Evolutionary conservation across 2,113 vertebrate species (phyloP), one percentile per base, ranked within the genome.

Genomic region (Gobius niger): DNA sequence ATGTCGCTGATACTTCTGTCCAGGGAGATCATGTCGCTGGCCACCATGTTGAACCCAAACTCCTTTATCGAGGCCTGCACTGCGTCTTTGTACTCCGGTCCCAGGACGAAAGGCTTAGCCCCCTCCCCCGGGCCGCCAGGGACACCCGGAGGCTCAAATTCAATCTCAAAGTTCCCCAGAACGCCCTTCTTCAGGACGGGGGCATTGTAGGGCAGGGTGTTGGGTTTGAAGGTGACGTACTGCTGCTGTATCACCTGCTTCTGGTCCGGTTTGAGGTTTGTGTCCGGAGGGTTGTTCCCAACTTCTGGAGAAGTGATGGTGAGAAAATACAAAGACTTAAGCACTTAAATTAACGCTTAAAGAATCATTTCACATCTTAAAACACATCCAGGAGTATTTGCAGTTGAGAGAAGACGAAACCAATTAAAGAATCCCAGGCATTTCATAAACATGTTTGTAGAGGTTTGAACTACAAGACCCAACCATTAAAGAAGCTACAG

Each of bases 41-140:
- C 98, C 81, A 99, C 98, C 97, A 99, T 99, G 88, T 99, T 99
- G 92, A 99, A 99, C 77, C 98, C 98, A 89, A 98, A 99, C 85
- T 99, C 98, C 83, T 97, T 98, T 88, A 99, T 95, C 90, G 96
- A 96, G 82, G 92, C 92, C 91, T 98, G 96, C 84, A 95, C 67
- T 0, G 94, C 83, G 4, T 96, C 95, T 87, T 98, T 98, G 90
- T 96, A 96, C 82, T 99, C 98, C 46, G 94, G 79, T 78, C 96
- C 96, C 72, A 99, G 91, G 76, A 97, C 87, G 76, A 96, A 95
- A 5, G 94, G 90, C 88, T 97, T 96, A 0, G 94, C 96, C 65
- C 91, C 95, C 80, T 99, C 98, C 84, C 98, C 98, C 44, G 96
- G 96, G 65, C 98, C 97, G 24, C 77, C 91, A 5, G 85, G 92